Evolutionary conservation across 2,888 invertebrate genomes (phyloP), one percentile per base, ranked within the genome.

Genomic region (Drosophila quinaria): DNA sequence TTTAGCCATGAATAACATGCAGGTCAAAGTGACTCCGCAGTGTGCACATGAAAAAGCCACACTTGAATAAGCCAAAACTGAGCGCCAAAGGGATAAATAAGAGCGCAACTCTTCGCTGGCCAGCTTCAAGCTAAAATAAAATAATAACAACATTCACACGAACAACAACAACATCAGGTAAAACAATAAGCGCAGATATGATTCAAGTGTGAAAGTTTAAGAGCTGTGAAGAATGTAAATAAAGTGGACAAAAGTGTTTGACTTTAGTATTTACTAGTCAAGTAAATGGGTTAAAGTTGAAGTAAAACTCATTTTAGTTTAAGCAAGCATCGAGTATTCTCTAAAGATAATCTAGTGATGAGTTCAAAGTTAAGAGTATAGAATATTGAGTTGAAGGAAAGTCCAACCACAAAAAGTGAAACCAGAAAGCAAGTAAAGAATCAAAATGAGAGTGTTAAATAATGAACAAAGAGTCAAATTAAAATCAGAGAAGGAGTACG

Each of bases 1-100:
- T 61, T 84, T 78, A 74, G 70, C 80, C 76, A 85, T 87, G 81
- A 87, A 89, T 81, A 85, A 86, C 90, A 85, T 89, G 78, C 88
- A 86, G 88, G 80, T 88, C 88, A 86, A 86, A 86, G 81, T 67
- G 75, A 86, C 80, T 85, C 70, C 82, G 70, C 69, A 78, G 77
- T 66, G 56, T 75, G 71, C 55, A 63, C 77, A 61, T 25, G 74
- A 70, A 69, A 70, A 81, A 79, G 82, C 81, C 82, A 76, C 55
- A 67, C 77, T 65, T 49, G 74, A 75, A 69, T 69, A 81, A 81
- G 80, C 87, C 79, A 87, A 87, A 81, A 72, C 79, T 64, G 76
- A 79, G 79, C 81, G 81, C 81, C 85, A 79, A 80, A 71, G 78
- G 86, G 86, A 82, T 81, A 86, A 88, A 88, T 74, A 88, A 82